A percentile compares a stretch with the other conserved stretches of the same genome.
These are phyloP conservation scores for Eustalomyia histrio DNA, from an alignment of 2,888 invertebrate genomes.

Conservation along the genomic window DNA sequence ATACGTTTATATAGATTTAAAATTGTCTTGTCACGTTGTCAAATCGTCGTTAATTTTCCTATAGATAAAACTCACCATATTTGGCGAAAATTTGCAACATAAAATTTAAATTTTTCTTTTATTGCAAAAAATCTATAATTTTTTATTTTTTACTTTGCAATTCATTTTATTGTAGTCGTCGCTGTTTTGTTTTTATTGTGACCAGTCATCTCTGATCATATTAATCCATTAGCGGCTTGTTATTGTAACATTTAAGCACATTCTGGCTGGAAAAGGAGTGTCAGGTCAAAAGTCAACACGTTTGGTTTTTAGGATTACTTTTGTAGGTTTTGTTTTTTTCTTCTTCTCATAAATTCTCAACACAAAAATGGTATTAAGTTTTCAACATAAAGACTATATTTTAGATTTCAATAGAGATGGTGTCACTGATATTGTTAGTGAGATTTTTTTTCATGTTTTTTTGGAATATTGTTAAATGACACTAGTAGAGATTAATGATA, in stretches of 20 bases:
- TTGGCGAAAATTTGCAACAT: constrained; percentile 60
- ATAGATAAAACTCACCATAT: constrained; percentile 44
- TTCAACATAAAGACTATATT: constrained; percentile 26
- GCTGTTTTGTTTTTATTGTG: constrained; percentile 29
- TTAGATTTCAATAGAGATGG: constrained; percentile 44
- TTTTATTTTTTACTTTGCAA: constrained; percentile 21
- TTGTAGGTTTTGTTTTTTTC: constrained; percentile 4
- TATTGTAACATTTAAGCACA: constrained; percentile 19
- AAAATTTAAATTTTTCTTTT: constrained; percentile 58
- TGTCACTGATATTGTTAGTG: constrained; percentile 56
- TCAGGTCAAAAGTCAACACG: constrained; percentile 63
- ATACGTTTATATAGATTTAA: constrained; percentile 6
- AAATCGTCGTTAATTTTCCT: constrained; percentile 46
- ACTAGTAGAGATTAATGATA: constrained; percentile 25
- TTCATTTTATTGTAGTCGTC: constrained; percentile 34
- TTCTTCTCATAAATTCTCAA: neutral
- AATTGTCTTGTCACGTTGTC: constrained; percentile 65
- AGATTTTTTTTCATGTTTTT: constrained; percentile 31
- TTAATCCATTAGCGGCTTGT: constrained; percentile 62
- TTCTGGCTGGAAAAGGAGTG: constrained; percentile 37
- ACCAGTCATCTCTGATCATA: constrained; percentile 61
- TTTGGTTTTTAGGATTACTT: constrained; percentile 34
- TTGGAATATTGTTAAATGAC: constrained; percentile 40
- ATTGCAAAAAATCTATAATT: constrained; percentile 24
- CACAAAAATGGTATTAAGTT: constrained; percentile 27